Evolutionary conservation across 2,888 invertebrate genomes (phyloP), one percentile per base, ranked within the genome.

Genomic region (Coenonympha glycerion): DNA sequence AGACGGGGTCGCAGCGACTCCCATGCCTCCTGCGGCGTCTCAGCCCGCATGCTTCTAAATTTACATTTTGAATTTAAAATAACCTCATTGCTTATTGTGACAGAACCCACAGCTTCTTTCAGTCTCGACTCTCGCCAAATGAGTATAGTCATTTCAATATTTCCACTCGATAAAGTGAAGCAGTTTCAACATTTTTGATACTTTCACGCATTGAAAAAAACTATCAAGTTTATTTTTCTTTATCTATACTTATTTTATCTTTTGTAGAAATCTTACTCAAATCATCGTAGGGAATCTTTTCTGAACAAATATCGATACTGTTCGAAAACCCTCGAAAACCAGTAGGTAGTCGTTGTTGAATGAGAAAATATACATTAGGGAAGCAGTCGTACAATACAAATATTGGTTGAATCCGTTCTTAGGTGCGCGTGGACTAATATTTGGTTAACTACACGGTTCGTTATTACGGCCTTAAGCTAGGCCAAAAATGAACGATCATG

Each of bases 331-430:
- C 73, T 76, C 71, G 69, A 75, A 67, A 73, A 79, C 79, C 79
- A 76, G 73, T 79, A 71, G 78, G 78, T 76, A 11, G 41, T 30
- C 9, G 30, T 15, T 30, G 81, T 83, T 83, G 80, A 71, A 74
- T 82, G 69, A 77, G 79, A 84, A 83, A 82, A 83, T 80, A 83
- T 73, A 76, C 77, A 78, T 77, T 77, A 76, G 77, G 76, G 77
- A 79, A 79, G 76, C 76, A 81, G 73, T 76, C 74, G 78, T 71
- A 69, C 71, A 71, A 65, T 66, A 77, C 79, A 86, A 86, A 86
- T 85, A 86, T 86, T 86, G 63, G 75, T 73, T 64, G 79, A 84
- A 82, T 84, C 80, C 75, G 79, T 76, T 78, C 72, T 71, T 67
- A 79, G 77, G 79, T 79, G 76, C 71, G 67, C 76, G 76, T 76